phyloP scores from a whole-genome alignment of 2,113 vertebrate species.

The Petromus typicus region DNA sequence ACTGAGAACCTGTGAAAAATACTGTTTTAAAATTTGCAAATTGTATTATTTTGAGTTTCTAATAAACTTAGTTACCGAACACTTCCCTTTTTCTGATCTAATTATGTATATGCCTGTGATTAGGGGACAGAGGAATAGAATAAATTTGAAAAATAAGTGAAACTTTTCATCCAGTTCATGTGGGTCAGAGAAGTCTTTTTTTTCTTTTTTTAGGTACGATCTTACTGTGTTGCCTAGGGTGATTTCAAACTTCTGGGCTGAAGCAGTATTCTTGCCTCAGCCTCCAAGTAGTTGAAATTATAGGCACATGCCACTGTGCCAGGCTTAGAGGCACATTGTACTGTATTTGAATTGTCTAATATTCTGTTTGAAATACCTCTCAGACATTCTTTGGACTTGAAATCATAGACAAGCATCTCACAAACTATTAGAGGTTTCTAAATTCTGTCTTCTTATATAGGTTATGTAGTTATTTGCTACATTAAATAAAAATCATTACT shows the following conservation, averaged over 20 bases:
- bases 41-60: constrained; percentile 69
- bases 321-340: background rate
- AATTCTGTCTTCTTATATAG: background rate
- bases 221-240: background rate
- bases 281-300: background rate
- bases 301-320: background rate
- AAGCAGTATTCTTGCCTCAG: background rate
- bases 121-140: constrained; percentile 35
- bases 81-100: constrained; percentile 47
- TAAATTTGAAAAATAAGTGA: background rate
- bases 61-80: constrained; percentile 43
- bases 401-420: constrained; percentile 25
- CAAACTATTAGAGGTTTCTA: background rate
- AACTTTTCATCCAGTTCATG: constrained; percentile 2
- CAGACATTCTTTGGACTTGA: constrained; percentile 42
- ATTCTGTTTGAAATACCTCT: constrained; percentile 55
- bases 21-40: constrained; percentile 55
- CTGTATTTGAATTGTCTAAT: constrained; percentile 43
- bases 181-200: constrained; percentile 37
- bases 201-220: background rate
- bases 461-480: constrained; percentile 18
- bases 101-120: constrained; percentile 40
- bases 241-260: background rate
- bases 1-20: constrained; percentile 67
- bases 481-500: constrained; percentile 7